phyloP scores from a whole-genome alignment of 2,113 vertebrate genomes.

The Podarcis cretensis region DNA sequence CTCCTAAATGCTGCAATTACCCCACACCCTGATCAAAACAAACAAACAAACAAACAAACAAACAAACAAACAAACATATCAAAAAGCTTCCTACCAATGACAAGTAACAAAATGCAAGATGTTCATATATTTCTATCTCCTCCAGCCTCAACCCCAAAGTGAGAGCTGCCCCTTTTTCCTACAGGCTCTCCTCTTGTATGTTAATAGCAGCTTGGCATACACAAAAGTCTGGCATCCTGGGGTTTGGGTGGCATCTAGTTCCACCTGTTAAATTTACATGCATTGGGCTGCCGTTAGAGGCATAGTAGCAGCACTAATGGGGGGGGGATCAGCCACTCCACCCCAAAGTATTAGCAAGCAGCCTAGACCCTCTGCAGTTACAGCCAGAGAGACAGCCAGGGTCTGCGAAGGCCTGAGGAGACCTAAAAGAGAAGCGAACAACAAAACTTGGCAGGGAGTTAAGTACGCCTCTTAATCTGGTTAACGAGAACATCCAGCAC shows the following conservation, averaged over 20 bases:
- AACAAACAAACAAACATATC: not conserved
- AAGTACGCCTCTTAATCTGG: not conserved
- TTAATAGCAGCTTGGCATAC: not conserved
- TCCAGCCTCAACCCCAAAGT: not conserved
- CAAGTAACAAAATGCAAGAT: not conserved
- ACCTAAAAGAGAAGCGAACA: not conserved
- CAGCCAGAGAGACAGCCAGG: not conserved
- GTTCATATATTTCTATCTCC: no score
- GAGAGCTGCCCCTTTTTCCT: not conserved
- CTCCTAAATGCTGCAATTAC: not conserved
- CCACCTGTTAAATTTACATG: no score
- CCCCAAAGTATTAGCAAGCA: not conserved
- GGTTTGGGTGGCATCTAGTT: not conserved
- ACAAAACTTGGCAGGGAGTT: not conserved
- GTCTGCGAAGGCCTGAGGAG: not conserved
- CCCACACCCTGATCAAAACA: not conserved
- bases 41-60: not conserved
- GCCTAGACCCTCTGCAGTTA: not conserved
- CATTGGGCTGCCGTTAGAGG: not conserved
- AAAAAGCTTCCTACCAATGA: not conserved
- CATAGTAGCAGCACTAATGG: not conserved
- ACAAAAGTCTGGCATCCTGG: not conserved
- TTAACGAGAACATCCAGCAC: slow-evolving; percentile 24
- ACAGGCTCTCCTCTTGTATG: not conserved
- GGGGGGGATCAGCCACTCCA: not conserved